phyloP scores from a whole-genome alignment of 2,888 invertebrate genomes.

The Morpho achilles region DNA sequence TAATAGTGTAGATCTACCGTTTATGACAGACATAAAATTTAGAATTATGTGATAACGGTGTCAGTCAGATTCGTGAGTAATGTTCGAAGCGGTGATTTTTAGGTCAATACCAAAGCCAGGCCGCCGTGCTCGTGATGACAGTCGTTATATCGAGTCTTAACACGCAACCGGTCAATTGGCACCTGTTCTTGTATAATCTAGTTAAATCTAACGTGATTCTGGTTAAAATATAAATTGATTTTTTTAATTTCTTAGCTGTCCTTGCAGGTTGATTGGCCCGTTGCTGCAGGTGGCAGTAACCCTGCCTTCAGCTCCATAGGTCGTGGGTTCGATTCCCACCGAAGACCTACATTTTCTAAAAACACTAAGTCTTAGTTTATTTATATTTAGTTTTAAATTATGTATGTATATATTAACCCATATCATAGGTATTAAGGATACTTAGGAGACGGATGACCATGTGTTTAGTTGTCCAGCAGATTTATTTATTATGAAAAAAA shows the following conservation, averaged over 20 bases:
- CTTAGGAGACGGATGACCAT: too few species aligned
- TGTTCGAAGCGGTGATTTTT: constrained; percentile 29
- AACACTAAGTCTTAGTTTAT: not conserved
- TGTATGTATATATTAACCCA: too few species aligned
- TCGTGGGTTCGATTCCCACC: too few species aligned
- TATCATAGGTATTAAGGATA: too few species aligned
- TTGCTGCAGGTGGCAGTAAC: too few species aligned
- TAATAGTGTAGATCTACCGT: constrained; percentile 10
- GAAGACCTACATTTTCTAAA: too few species aligned
- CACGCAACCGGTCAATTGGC: constrained; percentile 22
- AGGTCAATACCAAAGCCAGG: constrained; percentile 30
- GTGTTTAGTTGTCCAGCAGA: too few species aligned
- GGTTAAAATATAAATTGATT: not conserved
- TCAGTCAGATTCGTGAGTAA: constrained; percentile 22
- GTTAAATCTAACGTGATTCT: constrained; percentile 8
- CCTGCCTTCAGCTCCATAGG: too few species aligned
- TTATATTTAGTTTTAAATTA: too few species aligned
- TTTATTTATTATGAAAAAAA: too few species aligned
- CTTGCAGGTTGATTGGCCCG: too few species aligned
- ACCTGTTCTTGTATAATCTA: constrained; percentile 18
- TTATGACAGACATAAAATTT: constrained; percentile 27
- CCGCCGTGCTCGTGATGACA: constrained; percentile 24
- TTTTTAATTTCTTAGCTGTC: too few species aligned
- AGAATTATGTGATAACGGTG: constrained; percentile 28
- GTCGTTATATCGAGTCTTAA: constrained; percentile 20